Conservation (phyloP, 2,797 vertebrate species). For the Nyctalus aviator region DNA sequence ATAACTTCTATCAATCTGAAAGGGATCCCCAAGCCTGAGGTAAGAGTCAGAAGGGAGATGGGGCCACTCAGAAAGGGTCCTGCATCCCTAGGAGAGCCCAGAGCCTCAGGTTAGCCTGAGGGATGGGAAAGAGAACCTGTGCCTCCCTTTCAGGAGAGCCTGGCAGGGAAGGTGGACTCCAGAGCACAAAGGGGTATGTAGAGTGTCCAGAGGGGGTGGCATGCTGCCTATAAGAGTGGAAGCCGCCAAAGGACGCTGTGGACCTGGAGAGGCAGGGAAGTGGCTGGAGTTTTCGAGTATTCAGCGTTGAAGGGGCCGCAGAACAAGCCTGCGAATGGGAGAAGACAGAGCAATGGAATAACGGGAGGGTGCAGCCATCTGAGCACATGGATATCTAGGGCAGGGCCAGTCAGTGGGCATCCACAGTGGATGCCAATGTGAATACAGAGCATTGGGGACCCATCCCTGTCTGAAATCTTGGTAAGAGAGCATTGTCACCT, state of each 20-base stretch:
- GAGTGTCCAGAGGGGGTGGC: rapidly evolving
- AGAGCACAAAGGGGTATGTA: too few species aligned
- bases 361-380: too few species aligned
- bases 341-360: not conserved
- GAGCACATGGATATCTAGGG: not conserved
- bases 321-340: not conserved
- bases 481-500: not conserved
- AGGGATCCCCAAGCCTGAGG: not conserved
- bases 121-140: too few species aligned
- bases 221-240: not conserved
- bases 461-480: not conserved
- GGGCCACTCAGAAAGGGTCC: not conserved
- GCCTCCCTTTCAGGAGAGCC: not conserved
- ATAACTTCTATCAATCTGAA: not conserved
- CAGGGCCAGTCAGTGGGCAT: not conserved
- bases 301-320: not conserved
- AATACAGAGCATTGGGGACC: not conserved
- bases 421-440: not conserved
- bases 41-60: not conserved
- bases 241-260: rapidly evolving
- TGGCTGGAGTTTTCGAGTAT: not conserved
- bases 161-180: not conserved
- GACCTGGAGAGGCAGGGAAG: not conserved
- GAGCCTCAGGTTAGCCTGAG: not conserved
- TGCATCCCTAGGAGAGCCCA: not conserved